Evolutionary conservation across 1,140 invertebrate genomes (phyloP).

Genomic region (Chionoecetes opilio): DNA sequence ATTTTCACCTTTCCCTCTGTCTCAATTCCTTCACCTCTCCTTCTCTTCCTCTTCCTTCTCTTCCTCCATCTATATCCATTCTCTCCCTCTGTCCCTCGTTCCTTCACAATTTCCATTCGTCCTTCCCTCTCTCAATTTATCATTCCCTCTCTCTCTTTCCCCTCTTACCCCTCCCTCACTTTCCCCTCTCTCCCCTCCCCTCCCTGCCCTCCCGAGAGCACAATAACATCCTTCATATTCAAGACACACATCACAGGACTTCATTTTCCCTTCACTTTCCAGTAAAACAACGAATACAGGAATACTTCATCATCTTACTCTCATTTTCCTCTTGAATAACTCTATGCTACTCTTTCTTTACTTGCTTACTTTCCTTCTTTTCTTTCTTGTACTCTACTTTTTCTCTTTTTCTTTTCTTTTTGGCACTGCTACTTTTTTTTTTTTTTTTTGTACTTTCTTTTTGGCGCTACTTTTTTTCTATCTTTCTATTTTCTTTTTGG

Average conservation of each 20-base stretch:
- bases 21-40: not conserved
- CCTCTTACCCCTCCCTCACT: not conserved
- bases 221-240: too few relatives aligned
- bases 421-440: not conserved
- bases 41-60: not conserved
- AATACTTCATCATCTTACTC: not conserved
- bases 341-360: not conserved
- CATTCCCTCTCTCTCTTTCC: too few relatives aligned
- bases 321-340: not conserved
- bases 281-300: too few relatives aligned
- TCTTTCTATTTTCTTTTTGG: too few relatives aligned
- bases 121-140: not conserved
- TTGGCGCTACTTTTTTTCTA: too few relatives aligned
- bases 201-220: not conserved
- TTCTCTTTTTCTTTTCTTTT: not conserved
- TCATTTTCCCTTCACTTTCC: too few relatives aligned
- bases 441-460: not conserved
- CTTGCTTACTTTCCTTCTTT: not conserved
- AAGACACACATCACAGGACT: too few relatives aligned
- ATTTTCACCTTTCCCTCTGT: not conserved
- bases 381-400: not conserved
- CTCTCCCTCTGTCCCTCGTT: not conserved
- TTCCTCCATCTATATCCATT: not conserved
- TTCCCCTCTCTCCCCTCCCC: not conserved
- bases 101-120: not conserved